A percentile compares a stretch with the other conserved stretches of the same genome.
phyloP scores from a whole-genome alignment of 2,888 invertebrate genomes.

The Laspeyria flexula region DNA sequence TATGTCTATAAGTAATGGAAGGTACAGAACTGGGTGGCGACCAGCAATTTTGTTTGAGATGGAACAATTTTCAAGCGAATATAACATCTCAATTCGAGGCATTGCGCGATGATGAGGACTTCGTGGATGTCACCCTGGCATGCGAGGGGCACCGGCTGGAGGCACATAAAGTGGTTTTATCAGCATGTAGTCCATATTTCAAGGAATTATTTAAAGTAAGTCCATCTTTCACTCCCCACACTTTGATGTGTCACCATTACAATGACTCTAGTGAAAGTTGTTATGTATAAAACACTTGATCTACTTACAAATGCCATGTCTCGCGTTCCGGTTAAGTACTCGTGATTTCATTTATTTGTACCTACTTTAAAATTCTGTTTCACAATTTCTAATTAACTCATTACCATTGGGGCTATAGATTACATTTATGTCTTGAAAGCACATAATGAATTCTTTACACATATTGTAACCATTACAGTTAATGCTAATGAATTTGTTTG shows the following conservation, averaged over 20 bases:
- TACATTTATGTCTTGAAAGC: conserved; percentile 56
- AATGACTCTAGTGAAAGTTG: conserved; percentile 86
- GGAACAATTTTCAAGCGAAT: conserved; percentile 96
- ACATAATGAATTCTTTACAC: conserved; percentile 55
- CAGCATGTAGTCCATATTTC: conserved; percentile 95
- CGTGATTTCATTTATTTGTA: conserved; percentile 86
- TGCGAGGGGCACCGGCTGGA: conserved; percentile 93
- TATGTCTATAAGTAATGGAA: conserved; percentile 87
- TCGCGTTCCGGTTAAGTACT: conserved; percentile 86
- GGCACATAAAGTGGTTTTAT: conserved; percentile 94
- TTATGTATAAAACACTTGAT: conserved; percentile 87
- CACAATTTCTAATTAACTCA: conserved; percentile 84
- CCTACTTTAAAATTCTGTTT: conserved; percentile 84
- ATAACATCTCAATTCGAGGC: conserved; percentile 95
- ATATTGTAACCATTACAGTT: conserved; percentile 54
- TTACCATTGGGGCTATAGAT: conserved; percentile 72
- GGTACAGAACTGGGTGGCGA: conserved; percentile 88
- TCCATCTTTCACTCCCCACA: conserved; percentile 85
- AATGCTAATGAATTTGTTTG: conserved; percentile 54
- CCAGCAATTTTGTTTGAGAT: conserved; percentile 95
- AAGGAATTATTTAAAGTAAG: conserved; percentile 94
- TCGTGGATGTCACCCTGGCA: conserved; percentile 95
- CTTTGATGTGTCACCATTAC: conserved; percentile 86
- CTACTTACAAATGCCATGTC: conserved; percentile 87
- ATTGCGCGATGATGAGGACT: conserved; percentile 93